Evolutionary conservation across 2,797 vertebrate genomes (phyloP), one percentile per base, ranked within the genome.

Genomic region (Emys orbicularis): DNA sequence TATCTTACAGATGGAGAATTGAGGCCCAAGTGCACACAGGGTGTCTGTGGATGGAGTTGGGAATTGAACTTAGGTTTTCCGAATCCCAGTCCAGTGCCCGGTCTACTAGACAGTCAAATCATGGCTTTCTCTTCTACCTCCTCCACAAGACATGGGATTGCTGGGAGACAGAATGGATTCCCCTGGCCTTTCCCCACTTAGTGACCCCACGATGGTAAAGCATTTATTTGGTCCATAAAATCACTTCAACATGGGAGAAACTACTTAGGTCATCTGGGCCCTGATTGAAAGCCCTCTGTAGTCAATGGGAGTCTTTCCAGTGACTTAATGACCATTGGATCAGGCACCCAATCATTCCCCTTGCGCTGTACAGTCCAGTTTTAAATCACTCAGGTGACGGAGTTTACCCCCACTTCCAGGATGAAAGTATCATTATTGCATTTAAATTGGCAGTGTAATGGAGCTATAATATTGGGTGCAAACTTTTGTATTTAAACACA

Each of bases 211-310:
- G 2, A 31, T 12, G 77, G 44, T 12, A 59, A 87, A 91, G 81
- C 37, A 16, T 2, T 2, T 74, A n/a, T 8, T 76, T 81, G 85
- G 52, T 76, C 37, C 4, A 7, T 0, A 23, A 0, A 0, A 3
- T 1, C 50, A 72, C 52, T 0, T 52, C 31, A 41, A 77, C 49
- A 1, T 44, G 65, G 18, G 88, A 79, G 37, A 3, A 1, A 52
- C 81, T 27, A 50, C 41, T 49, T 61, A 79, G 56, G 8, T 61
- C 61, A 79, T 5, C 65, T 83, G 83, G 49, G 25, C 4, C 68
- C 79, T 34, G 6, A 88, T 3, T n/a, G 47, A 53, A 31, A 92
- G 65, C 15, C 34, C 1, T 0, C 41, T 61, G 52, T 76, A 89
- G 29, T 10, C 91, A 34, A 10, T 2, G 81, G 44, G 18, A 92